These are phyloP conservation scores for Altica lythri DNA, from an alignment of 2,888 invertebrate species.

Conservation along the genomic window DNA sequence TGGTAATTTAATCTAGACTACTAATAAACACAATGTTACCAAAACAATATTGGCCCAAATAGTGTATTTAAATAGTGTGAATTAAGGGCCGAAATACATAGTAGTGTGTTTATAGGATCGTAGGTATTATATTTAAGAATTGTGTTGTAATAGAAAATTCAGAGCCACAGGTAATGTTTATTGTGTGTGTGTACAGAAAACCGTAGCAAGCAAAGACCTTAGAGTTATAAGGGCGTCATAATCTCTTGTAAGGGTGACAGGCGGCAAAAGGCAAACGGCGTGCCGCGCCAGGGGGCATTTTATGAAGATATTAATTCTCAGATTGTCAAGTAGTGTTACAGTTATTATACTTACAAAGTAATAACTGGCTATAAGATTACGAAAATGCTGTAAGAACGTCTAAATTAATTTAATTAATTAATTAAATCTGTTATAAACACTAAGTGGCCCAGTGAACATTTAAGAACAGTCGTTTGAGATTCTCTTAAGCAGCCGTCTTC, in stretches of 20 bases:
- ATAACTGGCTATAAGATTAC: conserved; percentile 57
- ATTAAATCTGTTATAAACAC: conserved; percentile 59
- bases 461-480: conserved; percentile 45
- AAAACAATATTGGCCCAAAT: too few relatives aligned
- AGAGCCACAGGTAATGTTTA: conserved; percentile 45
- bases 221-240: conserved; percentile 52
- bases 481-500: conserved; percentile 35
- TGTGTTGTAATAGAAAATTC: too few relatives aligned
- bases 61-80: too few relatives aligned
- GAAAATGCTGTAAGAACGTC: conserved; percentile 55
- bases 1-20: too few relatives aligned
- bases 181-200: conserved; percentile 32
- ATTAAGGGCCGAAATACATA: too few relatives aligned
- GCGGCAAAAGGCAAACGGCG: conserved; percentile 44
- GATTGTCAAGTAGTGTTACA: conserved; percentile 58
- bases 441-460: conserved; percentile 50
- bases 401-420: conserved; percentile 60
- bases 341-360: conserved; percentile 58
- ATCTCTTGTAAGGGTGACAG: conserved; percentile 56
- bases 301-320: conserved; percentile 59
- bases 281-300: conserved; percentile 55
- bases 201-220: conserved; percentile 35
- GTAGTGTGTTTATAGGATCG: too few relatives aligned
- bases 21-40: too few relatives aligned
- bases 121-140: too few relatives aligned